Base-by-base conservation (phyloP, 2,113 vertebrate genomes). In the Micromys minutus region DNA sequence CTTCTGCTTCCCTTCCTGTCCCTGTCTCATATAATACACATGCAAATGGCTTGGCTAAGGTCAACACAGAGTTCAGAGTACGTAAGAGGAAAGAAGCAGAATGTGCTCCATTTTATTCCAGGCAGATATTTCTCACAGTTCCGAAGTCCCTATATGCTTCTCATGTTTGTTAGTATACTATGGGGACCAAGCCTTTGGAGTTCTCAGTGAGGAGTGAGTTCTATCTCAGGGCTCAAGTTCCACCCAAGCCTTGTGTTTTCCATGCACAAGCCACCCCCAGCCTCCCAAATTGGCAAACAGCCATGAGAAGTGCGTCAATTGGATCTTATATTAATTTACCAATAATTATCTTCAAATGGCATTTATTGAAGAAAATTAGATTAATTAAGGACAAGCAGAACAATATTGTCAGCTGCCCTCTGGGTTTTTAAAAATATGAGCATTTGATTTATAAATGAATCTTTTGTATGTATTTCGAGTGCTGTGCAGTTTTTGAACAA, bases 281-380 rank as follows among this genome's bases (percentile, higher is more conserved):
- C 36, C 13, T 63, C 59, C 16, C 12, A 86, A 72, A 85, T 45
- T 10, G 57, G 92, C 87, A 90, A 81, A 74, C 11, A 55, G 42
- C 67, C 74, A 34, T 1, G n/a, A 77, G 93, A 96, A 95, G 72
- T 65, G 47, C 57, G 91, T 89, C 93, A 83, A 45, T 29, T 47
- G 79, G 45, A 71, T 79, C 87, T n/a, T 72, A 61, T 90, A 42
- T 71, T 95, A 94, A 95, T 97, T 94, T 93, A 63, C 84, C 85
- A 93, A 94, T 71, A 95, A 96, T 95, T 88, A 88, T 89, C 87
- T 92, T 81, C 67, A 90, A 90, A 94, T 89, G 67, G 19, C 34
- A 95, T 94, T 84, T 96, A 94, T 94, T 96, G 94, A 1, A 90
- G 87, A 93, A 97, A 97, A 97, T 96, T 85, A 94, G 89, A 84